Evolutionary conservation across 2,797 vertebrate species (phyloP), one percentile per base, ranked within the genome.

Genomic region (Melanotaenia trifasciata): DNA sequence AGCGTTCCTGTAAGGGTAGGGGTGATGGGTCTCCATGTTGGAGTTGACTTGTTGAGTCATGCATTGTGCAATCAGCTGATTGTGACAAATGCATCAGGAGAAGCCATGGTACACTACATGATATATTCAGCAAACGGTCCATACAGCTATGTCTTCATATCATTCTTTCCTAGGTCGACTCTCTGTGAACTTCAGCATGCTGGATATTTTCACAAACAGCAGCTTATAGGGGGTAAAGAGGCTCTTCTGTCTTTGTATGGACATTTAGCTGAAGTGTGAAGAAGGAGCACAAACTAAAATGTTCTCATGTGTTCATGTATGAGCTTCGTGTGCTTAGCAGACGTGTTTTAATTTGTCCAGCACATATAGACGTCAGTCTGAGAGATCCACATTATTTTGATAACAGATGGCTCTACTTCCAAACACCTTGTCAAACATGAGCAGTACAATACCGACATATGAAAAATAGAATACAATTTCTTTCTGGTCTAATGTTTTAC

Each of bases 391-490:
- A 11, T 11, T 36, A 11, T 14, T 84, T 70, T 72, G 58, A 58
- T 79, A 70, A 84, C 87, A 88, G 87, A 89, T 86, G 87, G 84
- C 69, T 60, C 53, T 77, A 64, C 71, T 78, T 76, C 68, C 74
- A 65, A 58, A 74, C 45, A 20, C 16, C 45, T 47, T 8, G 20
- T n/a, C 5, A n/a, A n/a, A 20, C 8, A n/a, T 5, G n/a, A n/a
- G 45, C 8, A 47, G 7, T 8, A 47, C 16, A 47, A 47, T 18
- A 5, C 43, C 4, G 12, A 0, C 16, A 18, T 45, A 20, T 6
- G 3, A 20, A 40, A 40, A 40, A 38, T 38, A 40, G 3, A 40
- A 13, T 7, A 8, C 13, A 40, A 16, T 16, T 40, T 40, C 12
- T 16, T 40, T 40, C 13, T 40, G 3, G 14, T 5, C 38, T 16